Evolutionary conservation across 2,797 vertebrate genomes (phyloP).

Genomic region (Takifugu rubripes): DNA sequence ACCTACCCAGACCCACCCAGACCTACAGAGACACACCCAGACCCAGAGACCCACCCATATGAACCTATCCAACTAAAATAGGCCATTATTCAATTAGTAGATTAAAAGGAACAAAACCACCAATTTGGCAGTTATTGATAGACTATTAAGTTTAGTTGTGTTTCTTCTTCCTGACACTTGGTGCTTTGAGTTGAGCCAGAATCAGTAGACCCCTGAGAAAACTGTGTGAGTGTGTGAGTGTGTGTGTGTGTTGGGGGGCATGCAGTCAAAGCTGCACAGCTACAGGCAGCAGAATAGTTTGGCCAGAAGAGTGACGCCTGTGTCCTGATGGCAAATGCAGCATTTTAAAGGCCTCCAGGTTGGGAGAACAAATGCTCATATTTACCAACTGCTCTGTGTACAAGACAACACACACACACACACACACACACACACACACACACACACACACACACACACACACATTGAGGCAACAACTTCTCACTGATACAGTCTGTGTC

Average conservation of each 20-base stretch:
- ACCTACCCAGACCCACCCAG: conserved; percentile 20
- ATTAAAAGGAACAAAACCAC: too few relatives aligned
- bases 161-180: too few relatives aligned
- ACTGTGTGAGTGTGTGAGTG: conserved; percentile 29
- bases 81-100: conserved; percentile 3
- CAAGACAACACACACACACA: conserved; percentile 30
- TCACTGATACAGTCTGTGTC: conserved; percentile 44
- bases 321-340: not conserved
- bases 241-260: not conserved
- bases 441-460: too few relatives aligned
- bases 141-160: too few relatives aligned
- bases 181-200: conserved; percentile 28
- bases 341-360: conserved; percentile 19
- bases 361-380: conserved; percentile 35
- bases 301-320: too few relatives aligned
- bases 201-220: conserved; percentile 37
- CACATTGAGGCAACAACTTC: not conserved
- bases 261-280: too few relatives aligned
- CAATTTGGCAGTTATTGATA: too few relatives aligned
- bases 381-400: conserved; percentile 51
- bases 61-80: conserved; percentile 16
- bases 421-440: not conserved
- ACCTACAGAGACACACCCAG: not conserved
- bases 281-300: too few relatives aligned
- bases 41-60: not conserved